phyloP scores from a whole-genome alignment of 2,113 vertebrate genomes.

The Pogonocichla stellata region DNA sequence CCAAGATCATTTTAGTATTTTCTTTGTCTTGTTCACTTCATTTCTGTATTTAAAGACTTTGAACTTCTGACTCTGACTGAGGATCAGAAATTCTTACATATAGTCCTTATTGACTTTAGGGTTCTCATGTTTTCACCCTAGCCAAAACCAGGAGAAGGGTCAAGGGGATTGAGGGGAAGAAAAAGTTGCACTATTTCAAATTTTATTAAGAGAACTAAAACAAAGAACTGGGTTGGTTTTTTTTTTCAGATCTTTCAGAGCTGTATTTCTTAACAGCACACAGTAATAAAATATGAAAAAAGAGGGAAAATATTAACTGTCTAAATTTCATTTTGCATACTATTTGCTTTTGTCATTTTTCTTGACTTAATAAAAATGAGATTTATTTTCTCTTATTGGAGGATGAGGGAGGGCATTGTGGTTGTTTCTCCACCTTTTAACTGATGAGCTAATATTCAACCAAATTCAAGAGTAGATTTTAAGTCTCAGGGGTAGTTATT shows the following conservation, averaged over 20 bases:
- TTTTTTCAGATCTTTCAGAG: neutral
- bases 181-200: neutral
- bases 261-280: neutral
- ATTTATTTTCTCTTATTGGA: neutral
- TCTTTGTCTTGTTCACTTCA: neutral
- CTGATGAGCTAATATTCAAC: neutral
- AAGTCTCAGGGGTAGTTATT: neutral
- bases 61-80: neutral
- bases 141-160: neutral
- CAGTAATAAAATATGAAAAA: neutral
- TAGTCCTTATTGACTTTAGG: neutral
- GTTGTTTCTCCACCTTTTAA: neutral
- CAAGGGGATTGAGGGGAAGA: neutral
- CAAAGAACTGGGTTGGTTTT: neutral
- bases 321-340: neutral
- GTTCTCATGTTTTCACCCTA: neutral
- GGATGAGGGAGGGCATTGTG: rapidly evolving
- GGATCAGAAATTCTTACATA: neutral
- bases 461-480: neutral
- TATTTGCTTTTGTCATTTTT: neutral
- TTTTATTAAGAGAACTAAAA: neutral
- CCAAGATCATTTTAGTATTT: neutral
- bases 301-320: neutral
- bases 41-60: neutral
- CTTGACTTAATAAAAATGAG: neutral